Conservation (phyloP, 2,113 vertebrate species). For the Cettia cetti region DNA sequence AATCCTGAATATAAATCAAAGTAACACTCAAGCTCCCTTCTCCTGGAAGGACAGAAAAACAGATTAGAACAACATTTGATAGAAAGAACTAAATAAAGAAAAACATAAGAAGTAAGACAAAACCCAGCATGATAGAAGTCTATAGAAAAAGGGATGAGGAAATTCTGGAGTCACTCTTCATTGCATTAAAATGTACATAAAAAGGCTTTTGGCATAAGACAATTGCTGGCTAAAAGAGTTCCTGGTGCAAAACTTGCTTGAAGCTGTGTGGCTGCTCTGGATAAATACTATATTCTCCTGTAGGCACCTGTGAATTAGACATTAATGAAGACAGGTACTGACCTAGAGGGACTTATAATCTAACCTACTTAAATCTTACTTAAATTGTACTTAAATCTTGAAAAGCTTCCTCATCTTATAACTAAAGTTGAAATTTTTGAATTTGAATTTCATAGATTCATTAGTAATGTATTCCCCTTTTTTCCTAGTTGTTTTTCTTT, state of each 20-base stretch:
- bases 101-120: neutral
- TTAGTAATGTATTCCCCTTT: neutral
- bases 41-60: neutral
- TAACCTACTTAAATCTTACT: too few species aligned
- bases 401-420: neutral
- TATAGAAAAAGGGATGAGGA: neutral
- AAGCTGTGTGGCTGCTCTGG: neutral
- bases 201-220: neutral
- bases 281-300: neutral
- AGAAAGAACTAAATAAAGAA: neutral
- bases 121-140: accelerated
- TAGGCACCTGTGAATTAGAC: neutral
- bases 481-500: neutral
- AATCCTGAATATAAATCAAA: neutral
- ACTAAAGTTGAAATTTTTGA: neutral
- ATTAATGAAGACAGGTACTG: neutral
- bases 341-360: neutral
- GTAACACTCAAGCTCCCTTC: neutral
- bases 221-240: neutral
- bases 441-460: neutral
- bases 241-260: neutral
- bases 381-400: neutral
- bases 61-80: neutral
- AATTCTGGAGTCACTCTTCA: neutral
- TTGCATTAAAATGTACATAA: neutral